phyloP scores from a whole-genome alignment of 2,113 vertebrate species.

The Salminus brasiliensis region DNA sequence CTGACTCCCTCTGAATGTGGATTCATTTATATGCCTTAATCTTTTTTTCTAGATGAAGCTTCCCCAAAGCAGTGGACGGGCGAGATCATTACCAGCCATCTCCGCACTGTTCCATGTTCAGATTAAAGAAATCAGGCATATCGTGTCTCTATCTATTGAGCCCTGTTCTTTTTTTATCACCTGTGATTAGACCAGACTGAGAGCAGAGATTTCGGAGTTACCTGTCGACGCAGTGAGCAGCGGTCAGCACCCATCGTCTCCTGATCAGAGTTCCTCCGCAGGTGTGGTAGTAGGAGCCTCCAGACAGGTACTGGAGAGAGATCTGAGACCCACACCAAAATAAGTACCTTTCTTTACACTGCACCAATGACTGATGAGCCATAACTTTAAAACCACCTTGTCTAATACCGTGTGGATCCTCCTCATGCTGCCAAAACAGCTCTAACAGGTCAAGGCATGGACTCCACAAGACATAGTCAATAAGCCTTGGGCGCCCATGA shows the following conservation, averaged over 20 bases:
- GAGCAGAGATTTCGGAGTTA: slow-evolving; percentile 36
- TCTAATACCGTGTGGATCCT: too few species aligned
- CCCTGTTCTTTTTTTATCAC: neutral
- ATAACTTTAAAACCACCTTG: too few species aligned
- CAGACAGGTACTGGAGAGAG: slow-evolving; percentile 77
- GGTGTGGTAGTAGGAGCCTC: slow-evolving; percentile 71
- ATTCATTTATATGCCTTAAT: neutral
- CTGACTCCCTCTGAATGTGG: neutral
- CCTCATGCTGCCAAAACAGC: too few species aligned
- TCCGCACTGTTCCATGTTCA: neutral
- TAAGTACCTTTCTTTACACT: too few species aligned
- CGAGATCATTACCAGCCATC: neutral
- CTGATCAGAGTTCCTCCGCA: slow-evolving; percentile 79
- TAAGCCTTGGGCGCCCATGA: too few species aligned
- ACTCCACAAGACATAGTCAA: too few species aligned
- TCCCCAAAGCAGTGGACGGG: neutral
- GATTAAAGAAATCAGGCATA: neutral
- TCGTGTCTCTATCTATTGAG: neutral
- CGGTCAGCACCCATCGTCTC: slow-evolving; percentile 79
- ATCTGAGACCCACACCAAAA: slow-evolving; percentile 71
- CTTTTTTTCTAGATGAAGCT: neutral
- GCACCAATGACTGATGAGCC: too few species aligned
- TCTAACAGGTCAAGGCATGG: too few species aligned
- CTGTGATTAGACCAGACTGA: neutral
- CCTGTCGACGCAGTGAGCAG: slow-evolving; percentile 81